phyloP scores from a whole-genome alignment of 2,888 invertebrate genomes.

The Aelia acuminata region DNA sequence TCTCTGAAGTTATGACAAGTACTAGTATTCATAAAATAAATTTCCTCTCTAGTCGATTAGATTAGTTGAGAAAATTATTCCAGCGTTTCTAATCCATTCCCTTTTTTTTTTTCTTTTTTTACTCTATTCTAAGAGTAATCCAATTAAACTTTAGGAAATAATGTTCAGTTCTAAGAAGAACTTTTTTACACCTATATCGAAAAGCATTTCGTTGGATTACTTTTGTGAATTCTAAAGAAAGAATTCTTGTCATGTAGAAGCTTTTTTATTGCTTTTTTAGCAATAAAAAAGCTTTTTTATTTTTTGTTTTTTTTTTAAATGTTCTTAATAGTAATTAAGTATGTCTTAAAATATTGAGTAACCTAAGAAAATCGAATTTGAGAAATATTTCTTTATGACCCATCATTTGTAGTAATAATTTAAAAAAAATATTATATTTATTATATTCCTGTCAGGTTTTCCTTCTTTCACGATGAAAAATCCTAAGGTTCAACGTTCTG shows the following conservation, averaged over 20 bases:
- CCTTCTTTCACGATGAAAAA: neutral
- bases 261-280: too few species aligned
- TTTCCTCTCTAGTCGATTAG: neutral
- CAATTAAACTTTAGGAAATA: slow-evolving; percentile 10
- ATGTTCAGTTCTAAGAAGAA: neutral
- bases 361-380: too few species aligned
- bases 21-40: slow-evolving; percentile 18
- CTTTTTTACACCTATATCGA: neutral
- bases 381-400: too few species aligned
- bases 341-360: too few species aligned
- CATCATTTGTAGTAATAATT: too few species aligned
- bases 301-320: too few species aligned
- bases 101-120: neutral
- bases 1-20: neutral
- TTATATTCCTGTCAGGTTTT: neutral
- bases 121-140: neutral
- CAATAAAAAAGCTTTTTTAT: too few species aligned
- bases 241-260: too few species aligned
- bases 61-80: neutral
- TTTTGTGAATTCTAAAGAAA: too few species aligned
- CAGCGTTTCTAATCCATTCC: slow-evolving; percentile 5
- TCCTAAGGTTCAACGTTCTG: neutral
- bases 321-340: too few species aligned
- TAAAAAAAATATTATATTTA: neutral
- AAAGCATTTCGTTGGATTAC: neutral